Base-by-base conservation (phyloP, 1,140 invertebrate genomes). In the Zaprionus camerounensis region DNA sequence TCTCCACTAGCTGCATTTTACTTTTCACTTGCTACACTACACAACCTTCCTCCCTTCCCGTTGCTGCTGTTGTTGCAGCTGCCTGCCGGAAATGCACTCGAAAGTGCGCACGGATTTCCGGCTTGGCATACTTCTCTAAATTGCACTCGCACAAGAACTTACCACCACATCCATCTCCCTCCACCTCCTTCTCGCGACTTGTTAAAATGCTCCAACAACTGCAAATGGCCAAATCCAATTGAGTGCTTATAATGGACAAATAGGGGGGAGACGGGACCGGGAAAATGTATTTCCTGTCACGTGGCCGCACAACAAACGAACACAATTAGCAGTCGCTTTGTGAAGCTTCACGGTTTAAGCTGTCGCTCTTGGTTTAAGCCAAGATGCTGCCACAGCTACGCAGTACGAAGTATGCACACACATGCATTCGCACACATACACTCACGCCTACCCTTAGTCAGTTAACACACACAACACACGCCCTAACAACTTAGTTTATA, bases 41-140 rank as follows among this genome's bases (percentile, higher is more conserved):
- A 26, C 15, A 17, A 15, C 20, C 36, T 15, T 11, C 4, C 20
- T n/a, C 13, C 22, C 22, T n/a, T 22, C 55, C 38, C 38, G n/a
- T 13, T 71, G 44, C 41, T 66, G 56, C 24, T 20, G 44, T 41
- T 66, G 56, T 31, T 20, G 28, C 55, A 11, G 9, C 61, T 69
- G 64, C 51, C 46, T 59, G 55, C 64, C 77, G 84, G 83, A 88
- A 88, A 88, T 83, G 84, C 84, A 83, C 73, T 88, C 69, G 67
- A 86, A 87, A 77, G 65, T 75, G 73, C 67, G 71, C 73, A 78
- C 73, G 80, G 78, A 88, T 82, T 88, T 87, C 80, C 83, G 77
- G 73, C 51, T 64, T 74, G 44, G 41, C 64, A 67, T 70, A 44
- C 41, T 66, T 51, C 49, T 62, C 22, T 31, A 22, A 44, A 71